A percentile compares a stretch with the other conserved stretches of the same genome.
Conservation (phyloP, 2,888 invertebrate species). For the Leptopilina syphax region DNA sequence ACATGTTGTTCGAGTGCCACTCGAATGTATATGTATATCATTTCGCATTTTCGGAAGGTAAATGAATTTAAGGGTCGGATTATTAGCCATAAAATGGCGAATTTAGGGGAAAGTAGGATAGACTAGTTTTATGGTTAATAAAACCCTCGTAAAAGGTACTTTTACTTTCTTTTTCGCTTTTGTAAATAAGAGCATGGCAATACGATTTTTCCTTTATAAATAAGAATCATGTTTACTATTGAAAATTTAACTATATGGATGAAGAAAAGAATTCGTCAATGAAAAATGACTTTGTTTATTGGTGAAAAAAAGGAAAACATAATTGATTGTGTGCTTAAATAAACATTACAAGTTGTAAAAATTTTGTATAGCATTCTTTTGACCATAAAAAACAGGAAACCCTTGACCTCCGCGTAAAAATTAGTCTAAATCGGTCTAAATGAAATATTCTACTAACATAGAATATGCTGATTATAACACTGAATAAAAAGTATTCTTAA, state of each 20-base stretch:
- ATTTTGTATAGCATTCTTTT: no score
- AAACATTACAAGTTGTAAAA: no score
- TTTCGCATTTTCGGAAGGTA: conserved; percentile 15
- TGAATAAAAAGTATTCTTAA: no score
- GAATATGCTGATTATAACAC: no score
- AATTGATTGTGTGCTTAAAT: no score
- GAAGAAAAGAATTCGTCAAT: background rate
- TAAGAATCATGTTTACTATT: background rate
- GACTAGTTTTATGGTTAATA: conserved; percentile 24
- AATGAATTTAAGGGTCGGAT: conserved; percentile 25
- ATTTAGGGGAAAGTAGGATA: conserved; percentile 30
- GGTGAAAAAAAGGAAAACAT: no score
- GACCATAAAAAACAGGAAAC: no score
- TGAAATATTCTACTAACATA: no score
- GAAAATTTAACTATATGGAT: background rate
- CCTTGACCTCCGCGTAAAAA: no score
- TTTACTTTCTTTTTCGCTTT: background rate
- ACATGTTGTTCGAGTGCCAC: background rate
- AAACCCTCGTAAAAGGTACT: conserved; percentile 31
- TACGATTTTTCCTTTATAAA: conserved; percentile 12
- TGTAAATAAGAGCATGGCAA: conserved; percentile 13
- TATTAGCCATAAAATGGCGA: conserved; percentile 25
- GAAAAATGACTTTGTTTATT: no score
- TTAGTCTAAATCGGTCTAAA: no score
- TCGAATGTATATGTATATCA: background rate